Evolutionary conservation across 1,140 invertebrate genomes (phyloP), one percentile per base, ranked within the genome.

Genomic region (Euborellia annulipes): DNA sequence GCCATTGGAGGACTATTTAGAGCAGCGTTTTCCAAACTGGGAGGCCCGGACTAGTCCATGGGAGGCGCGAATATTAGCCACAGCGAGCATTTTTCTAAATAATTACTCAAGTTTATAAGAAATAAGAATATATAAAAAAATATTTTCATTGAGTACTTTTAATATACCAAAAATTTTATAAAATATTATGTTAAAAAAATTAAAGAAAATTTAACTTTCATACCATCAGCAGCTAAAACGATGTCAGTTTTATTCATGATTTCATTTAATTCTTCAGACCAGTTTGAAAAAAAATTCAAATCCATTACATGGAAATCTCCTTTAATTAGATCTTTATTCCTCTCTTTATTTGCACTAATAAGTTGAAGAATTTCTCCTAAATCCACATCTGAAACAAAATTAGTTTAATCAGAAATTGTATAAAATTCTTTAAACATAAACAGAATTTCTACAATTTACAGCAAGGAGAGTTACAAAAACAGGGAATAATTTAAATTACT

Each of bases 281-380:
- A 78, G 13, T 69, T 59, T 13, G 60, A 55, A 38, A 69, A 58
- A 56, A 88, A 90, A 61, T 90, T 73, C 19, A 88, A 19, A 71
- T 68, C 55, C 52, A 60, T 53, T 61, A 76, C 63, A 57, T 61
- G 21, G 56, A 79, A 54, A 56, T 68, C 36, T 63, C 59, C 47
- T 58, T 63, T 64, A 9, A 70, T 57, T 9, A 78, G 55, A 27
- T 66, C 56, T 9, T 59, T 54, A 58, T 89, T 90, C 49, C 74
- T 70, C 34, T 70, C 60, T 1, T 76, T 62, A 60, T 90, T 90
- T 39, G 67, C 58, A 50, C 71, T 63, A 36, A 90, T 83, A 9
- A 86, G 55, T 40, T 78, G 65, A 23, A 89, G 66, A 52, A 89
- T 85, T 18, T 73, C 76, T 16, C 76, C 77, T 43, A 76, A 58